Base-by-base conservation (phyloP, 2,797 vertebrate genomes). In the Melanotaenia trifasciata region DNA sequence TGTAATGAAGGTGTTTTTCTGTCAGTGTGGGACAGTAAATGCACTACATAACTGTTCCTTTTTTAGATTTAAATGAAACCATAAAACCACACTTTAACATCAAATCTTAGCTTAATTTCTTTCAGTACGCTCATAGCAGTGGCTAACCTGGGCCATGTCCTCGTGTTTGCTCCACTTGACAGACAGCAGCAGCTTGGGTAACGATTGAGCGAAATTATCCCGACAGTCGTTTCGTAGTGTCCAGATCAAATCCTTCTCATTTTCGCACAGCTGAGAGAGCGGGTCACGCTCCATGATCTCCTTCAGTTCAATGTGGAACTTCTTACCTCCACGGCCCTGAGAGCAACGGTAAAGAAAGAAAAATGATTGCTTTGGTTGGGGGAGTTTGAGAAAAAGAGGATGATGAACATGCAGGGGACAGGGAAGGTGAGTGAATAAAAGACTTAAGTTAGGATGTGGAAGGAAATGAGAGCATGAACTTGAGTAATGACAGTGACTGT, bases 91-190 rank as follows among this genome's bases (percentile, higher is more conserved):
- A 13, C 26, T 22, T 40, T 6, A 45, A 45, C 16, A 18, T 45
- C 18, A 45, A 45, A 20, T 18, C 18, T 45, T 18, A 2, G 16
- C 18, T 45, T 45, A 40, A 18, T 45, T 5, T 45, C 14, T 18
- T 45, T 6, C 14, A 45, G 20, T 20, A 50, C 10, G 20, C 47
- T 51, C 47, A 22, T 22, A 22, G 5, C 2, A 0, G 16, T 7
- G 16, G 1, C 85, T 69, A 84, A 99, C 98, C 96, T 99, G 98
- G 74, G 98, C 97, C 92, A 99, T 98, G 58, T 99, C 98, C 87
- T 99, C 98, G 64, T 99, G 97, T 92, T 99, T 99, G 94, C 96
- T 97, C 98, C 98, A 99, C 83, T 99, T 99, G 67, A 99, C 96
- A 0, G 98, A 99, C 24, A 99, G 95, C 68, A 99, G 94, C 80